Evolutionary conservation across 2,888 invertebrate genomes (phyloP).

Genomic region (Drosophila affinis): DNA sequence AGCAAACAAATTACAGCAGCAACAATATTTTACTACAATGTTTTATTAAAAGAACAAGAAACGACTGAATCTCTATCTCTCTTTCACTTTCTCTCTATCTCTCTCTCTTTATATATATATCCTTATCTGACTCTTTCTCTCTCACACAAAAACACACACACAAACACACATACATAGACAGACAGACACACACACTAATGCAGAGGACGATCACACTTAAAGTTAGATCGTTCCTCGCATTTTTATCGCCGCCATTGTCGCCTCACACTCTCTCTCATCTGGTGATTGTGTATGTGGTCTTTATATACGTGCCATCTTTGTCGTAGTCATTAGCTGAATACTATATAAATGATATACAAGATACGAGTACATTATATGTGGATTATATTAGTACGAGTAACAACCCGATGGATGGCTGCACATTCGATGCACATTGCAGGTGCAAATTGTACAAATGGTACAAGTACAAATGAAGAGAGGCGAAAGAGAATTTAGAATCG

Average conservation of each 20-base stretch:
- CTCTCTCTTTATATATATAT: constrained; percentile 36
- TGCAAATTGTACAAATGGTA: constrained; percentile 9
- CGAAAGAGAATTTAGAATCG: neutral
- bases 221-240: constrained; percentile 52
- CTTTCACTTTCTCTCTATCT: constrained; percentile 40
- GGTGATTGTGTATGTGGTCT: constrained; percentile 82
- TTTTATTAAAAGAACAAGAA: constrained; percentile 57
- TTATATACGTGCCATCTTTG: constrained; percentile 82
- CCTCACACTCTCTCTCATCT: constrained; percentile 79
- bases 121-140: constrained; percentile 42
- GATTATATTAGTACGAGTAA: constrained; percentile 21
- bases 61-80: constrained; percentile 50
- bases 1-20: constrained; percentile 23
- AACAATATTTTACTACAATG: constrained; percentile 74
- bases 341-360: constrained; percentile 37
- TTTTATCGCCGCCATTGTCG: constrained; percentile 73
- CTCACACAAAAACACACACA: constrained; percentile 35
- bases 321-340: constrained; percentile 78
- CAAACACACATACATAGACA: constrained; percentile 13
- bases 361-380: neutral
- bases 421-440: constrained; percentile 42
- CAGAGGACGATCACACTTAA: constrained; percentile 50
- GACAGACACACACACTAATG: constrained; percentile 4
- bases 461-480: neutral
- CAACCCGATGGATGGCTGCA: constrained; percentile 26